A percentile compares a stretch with the other conserved stretches of the same genome.
phyloP scores from a whole-genome alignment of 2,113 vertebrate species.

The Oryzias melastigma region DNA sequence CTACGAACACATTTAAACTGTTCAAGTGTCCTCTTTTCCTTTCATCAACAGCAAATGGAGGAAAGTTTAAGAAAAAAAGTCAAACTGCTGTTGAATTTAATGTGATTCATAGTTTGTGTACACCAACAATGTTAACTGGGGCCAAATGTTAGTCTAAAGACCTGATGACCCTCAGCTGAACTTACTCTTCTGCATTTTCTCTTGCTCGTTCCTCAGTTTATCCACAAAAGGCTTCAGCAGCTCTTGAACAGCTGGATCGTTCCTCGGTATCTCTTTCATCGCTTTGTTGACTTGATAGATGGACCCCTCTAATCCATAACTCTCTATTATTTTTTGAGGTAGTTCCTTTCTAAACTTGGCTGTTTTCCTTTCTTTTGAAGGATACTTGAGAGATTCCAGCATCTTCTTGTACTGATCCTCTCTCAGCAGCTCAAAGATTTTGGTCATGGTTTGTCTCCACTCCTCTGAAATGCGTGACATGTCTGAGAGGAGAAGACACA shows the following conservation, averaged over 20 bases:
- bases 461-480: neutral
- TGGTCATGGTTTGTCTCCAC: neutral
- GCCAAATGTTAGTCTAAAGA: too few species aligned
- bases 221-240: conserved; percentile 17
- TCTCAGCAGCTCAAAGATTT: neutral
- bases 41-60: too few species aligned
- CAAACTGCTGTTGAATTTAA: too few species aligned
- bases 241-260: fast-evolving
- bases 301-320: neutral
- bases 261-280: neutral
- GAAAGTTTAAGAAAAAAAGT: too few species aligned
- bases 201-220: neutral
- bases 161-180: too few species aligned
- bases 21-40: too few species aligned
- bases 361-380: fast-evolving
- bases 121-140: too few species aligned
- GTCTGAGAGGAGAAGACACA: neutral
- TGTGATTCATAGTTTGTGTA: too few species aligned
- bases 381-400: neutral
- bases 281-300: fast-evolving
- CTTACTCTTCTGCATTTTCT: too few species aligned
- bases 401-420: neutral
- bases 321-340: neutral
- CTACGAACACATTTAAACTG: too few species aligned
- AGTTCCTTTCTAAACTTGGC: fast-evolving